Conservation (phyloP, 53 echinoderm and acorn worm genomes). For the Pentamera pediparva region DNA sequence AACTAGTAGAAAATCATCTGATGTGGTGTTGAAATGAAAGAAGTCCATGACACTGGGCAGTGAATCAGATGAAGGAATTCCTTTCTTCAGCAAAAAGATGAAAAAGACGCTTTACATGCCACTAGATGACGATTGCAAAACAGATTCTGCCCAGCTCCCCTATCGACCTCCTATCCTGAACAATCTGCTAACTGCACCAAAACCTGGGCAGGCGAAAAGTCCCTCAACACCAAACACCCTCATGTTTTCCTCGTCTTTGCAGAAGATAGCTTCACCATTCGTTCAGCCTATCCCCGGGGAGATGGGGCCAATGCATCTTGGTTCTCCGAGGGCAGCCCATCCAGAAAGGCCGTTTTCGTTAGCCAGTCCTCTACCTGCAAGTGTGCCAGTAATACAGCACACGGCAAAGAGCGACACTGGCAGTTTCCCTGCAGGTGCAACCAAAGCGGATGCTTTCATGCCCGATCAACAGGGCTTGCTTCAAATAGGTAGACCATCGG, state of each 20-base stretch:
- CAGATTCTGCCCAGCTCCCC: not conserved
- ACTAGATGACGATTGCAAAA: not conserved
- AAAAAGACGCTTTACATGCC: conserved; percentile 18
- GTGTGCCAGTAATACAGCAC: conserved; percentile 90
- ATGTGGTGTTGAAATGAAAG: not conserved
- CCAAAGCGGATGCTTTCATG: conserved; percentile 20
- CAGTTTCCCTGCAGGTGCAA: conserved; percentile 20
- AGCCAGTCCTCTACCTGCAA: conserved; percentile 24
- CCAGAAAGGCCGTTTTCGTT: not conserved
- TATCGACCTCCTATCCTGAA: conserved; percentile 9
- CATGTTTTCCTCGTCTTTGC: not conserved
- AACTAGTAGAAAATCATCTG: no score
- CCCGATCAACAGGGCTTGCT: conserved; percentile 43
- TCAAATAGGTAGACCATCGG: conserved; percentile 18
- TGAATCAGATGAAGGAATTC: not conserved
- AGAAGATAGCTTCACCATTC: conserved; percentile 4
- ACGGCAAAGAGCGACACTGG: conserved; percentile 31
- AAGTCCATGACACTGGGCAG: conserved; percentile 3
- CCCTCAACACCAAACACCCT: not conserved
- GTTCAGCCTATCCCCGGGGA: not conserved
- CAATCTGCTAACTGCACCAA: conserved; percentile 15
- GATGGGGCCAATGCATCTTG: not conserved
- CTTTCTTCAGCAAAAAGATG: conserved; percentile 24
- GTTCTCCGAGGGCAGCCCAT: not conserved
- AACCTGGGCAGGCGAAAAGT: not conserved